Percentiles rank a stretch among this genome's conserved stretches.
Conservation (phyloP, 2,888 invertebrate species). For the Caenorhabditis parvicauda region DNA sequence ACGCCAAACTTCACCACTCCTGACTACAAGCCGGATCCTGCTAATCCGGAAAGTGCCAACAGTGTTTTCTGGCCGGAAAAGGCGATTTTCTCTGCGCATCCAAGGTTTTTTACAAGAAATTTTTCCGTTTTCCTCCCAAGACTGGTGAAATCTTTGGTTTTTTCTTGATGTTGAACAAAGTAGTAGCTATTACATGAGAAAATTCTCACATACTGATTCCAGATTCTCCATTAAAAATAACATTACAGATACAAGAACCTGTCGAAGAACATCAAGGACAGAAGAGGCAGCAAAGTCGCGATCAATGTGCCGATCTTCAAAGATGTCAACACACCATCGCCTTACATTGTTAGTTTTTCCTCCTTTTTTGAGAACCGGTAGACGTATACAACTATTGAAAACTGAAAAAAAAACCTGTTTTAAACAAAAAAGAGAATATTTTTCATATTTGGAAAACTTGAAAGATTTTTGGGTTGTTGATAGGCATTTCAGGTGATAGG, state of each 20-base stretch:
- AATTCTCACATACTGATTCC: background rate
- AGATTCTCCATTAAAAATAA: conserved; percentile 1
- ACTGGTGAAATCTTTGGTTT: background rate
- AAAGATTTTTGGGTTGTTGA: no score
- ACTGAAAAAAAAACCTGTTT: no score
- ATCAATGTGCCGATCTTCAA: conserved; percentile 88
- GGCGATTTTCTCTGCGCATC: conserved; percentile 90
- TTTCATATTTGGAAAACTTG: no score
- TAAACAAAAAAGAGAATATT: background rate
- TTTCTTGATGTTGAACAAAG: background rate
- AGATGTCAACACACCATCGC: conserved; percentile 81
- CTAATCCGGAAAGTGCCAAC: conserved; percentile 76
- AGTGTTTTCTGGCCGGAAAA: conserved; percentile 89
- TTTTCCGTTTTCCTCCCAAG: background rate
- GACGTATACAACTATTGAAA: background rate
- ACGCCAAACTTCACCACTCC: conserved; percentile 85
- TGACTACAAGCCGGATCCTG: conserved; percentile 70
- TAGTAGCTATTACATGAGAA: background rate
- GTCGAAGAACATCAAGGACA: conserved; percentile 84
- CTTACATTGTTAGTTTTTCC: conserved; percentile 63
- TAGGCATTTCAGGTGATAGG: background rate
- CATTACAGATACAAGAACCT: conserved; percentile 71
- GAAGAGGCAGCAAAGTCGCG: conserved; percentile 89
- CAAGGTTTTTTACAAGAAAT: conserved; percentile 63
- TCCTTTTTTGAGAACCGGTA: background rate